Evolutionary conservation across 2,113 vertebrate genomes (phyloP), one percentile per base, ranked within the genome.

Genomic region (Tupaia chinensis): DNA sequence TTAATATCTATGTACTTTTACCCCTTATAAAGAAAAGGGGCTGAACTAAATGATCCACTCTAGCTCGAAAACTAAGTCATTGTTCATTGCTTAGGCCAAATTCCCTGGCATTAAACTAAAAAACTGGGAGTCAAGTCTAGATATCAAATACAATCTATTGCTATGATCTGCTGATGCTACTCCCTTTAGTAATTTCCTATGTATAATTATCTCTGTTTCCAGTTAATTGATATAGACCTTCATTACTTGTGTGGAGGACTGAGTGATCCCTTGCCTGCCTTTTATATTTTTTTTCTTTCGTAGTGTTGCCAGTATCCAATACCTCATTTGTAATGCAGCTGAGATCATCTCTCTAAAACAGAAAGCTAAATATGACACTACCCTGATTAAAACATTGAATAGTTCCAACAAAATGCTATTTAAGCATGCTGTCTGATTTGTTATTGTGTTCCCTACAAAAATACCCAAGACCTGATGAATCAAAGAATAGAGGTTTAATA

Each of bases 1-100:
- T 85, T 91, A 85, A 54, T 1, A 54, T 87, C 6, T 89, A 25
- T 80, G 17, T 29, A 53, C 27, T 92, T 89, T 94, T 85, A 87
- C 81, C 60, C 68, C 23, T 44, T 73, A 19, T 34, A 66, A 87
- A 81, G 77, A 72, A n/a, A 85, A 76, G 34, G 9, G 3, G 3
- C 6, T 90, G 22, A 0, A 56, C 7, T 77, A 44, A 77, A 63
- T 68, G 13, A 83, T 17, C 9, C 23, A 93, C 68, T 88, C n/a
- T 56, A 68, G 13, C 70, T 83, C 63, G 87, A 68, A 73, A 80
- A 89, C 70, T 17, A 84, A 92, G 1, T 66, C 58, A 72, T 65
- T 15, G 23, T 84, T 56, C 76, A 27, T 77, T 34, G 58, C 5
- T 25, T 72, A 84, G 17, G 4, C 54, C 61, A 73, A 44, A 96